Evolutionary conservation across 1,140 invertebrate species (phyloP).

Genomic region (Caenorhabditis briggsae): DNA sequence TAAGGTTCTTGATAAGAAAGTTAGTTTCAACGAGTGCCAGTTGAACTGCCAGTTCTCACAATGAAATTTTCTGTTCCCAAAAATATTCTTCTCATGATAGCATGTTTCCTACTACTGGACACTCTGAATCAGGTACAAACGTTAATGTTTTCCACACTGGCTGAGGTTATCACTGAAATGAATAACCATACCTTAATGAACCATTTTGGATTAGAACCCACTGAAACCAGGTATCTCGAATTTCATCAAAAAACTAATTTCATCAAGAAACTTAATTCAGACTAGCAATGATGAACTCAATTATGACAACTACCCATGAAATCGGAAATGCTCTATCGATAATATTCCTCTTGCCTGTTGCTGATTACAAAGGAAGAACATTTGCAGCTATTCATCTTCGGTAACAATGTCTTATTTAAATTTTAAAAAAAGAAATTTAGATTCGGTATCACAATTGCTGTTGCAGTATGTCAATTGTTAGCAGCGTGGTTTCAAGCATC

Average conservation of each 20-base stretch:
- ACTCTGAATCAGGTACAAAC: neutral
- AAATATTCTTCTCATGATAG: constrained; percentile 14
- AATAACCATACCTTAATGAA: neutral
- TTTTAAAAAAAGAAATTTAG: neutral
- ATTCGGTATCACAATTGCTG: neutral
- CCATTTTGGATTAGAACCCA: neutral
- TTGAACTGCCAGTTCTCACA: neutral
- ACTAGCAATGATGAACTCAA: neutral
- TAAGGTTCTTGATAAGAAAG: no score
- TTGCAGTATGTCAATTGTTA: neutral
- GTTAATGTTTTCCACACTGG: neutral
- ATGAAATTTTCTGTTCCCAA: neutral
- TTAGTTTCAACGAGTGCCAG: neutral
- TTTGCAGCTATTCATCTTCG: neutral
- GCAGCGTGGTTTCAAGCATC: neutral
- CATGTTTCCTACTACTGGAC: neutral
- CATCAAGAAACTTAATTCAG: neutral
- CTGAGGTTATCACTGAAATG: neutral
- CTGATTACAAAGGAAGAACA: neutral
- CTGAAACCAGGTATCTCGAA: neutral
- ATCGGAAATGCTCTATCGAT: neutral
- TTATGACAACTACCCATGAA: neutral
- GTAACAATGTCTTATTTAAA: neutral
- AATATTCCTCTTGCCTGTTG: neutral
- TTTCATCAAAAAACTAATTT: neutral